Percentiles rank a stretch among this genome's conserved stretches.
phyloP scores from a whole-genome alignment of 1,140 invertebrate species.

The Achatina immaculata region DNA sequence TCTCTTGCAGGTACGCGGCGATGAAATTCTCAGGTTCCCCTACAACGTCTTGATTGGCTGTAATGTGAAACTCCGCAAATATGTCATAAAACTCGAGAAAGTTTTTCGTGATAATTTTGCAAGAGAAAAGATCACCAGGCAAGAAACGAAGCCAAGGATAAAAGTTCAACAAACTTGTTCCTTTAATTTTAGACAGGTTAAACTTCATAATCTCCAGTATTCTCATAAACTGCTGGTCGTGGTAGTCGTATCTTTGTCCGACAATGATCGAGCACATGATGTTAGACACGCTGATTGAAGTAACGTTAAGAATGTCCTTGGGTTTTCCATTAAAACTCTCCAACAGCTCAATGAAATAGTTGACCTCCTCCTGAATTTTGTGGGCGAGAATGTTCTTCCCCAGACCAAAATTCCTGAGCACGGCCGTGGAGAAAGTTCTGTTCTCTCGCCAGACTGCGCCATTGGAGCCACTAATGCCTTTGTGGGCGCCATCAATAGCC shows the following conservation, averaged over 20 bases:
- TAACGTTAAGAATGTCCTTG: neutral
- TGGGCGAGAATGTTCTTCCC: conserved; percentile 12
- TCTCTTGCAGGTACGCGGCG: neutral
- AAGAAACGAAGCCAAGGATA: neutral
- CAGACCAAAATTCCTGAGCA: neutral
- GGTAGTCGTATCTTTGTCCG: neutral
- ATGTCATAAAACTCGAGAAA: conserved; percentile 1
- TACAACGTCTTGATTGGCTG: neutral
- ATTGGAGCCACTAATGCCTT: neutral
- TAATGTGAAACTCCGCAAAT: neutral
- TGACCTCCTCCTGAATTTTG: neutral
- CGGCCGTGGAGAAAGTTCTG: neutral
- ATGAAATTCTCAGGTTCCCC: neutral
- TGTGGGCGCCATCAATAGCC: neutral
- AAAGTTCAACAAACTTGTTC: conserved; percentile 6
- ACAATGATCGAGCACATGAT: neutral
- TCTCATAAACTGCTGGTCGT: neutral
- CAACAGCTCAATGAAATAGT: neutral
- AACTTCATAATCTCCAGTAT: neutral
- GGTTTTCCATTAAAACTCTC: conserved; percentile 8
- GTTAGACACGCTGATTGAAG: neutral
- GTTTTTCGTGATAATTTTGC: neutral
- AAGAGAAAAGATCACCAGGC: neutral
- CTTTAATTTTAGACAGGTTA: neutral
- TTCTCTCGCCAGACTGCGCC: conserved; percentile 10